Evolutionary conservation across 2,797 vertebrate genomes (phyloP).

Genomic region (Brachymystax lenok): DNA sequence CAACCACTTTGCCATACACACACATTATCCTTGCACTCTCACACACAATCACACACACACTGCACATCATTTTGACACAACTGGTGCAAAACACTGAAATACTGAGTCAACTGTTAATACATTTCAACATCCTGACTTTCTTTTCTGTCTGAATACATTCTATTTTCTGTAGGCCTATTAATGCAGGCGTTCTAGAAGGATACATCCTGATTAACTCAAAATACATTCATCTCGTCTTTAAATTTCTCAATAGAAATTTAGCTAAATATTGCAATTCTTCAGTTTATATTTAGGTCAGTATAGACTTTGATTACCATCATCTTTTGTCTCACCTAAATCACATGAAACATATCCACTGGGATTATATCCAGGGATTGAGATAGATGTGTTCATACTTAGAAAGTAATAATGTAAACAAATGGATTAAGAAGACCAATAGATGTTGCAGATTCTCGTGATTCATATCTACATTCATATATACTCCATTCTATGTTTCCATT

Average conservation of each 20-base stretch:
- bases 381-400: not conserved
- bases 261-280: not conserved
- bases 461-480: constrained; percentile 2
- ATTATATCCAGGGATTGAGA: not conserved
- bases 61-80: not conserved
- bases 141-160: not conserved
- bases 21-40: constrained; percentile 20
- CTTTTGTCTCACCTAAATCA: not conserved
- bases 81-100: not conserved
- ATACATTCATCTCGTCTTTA: not conserved
- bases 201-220: not conserved
- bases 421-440: not conserved
- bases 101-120: not conserved
- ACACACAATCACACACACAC: constrained; percentile 46
- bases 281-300: not conserved
- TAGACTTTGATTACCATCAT: not conserved
- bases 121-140: not conserved
- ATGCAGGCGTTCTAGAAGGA: no score
- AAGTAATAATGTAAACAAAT: not conserved
- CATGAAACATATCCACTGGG: not conserved
- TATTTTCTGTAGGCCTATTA: not conserved
- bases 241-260: not conserved
- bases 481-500: not conserved
- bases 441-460: constrained; percentile 37
- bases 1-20: constrained; percentile 55